phyloP scores from a whole-genome alignment of 2,113 vertebrate genomes.

The Mormyrus lacerda region DNA sequence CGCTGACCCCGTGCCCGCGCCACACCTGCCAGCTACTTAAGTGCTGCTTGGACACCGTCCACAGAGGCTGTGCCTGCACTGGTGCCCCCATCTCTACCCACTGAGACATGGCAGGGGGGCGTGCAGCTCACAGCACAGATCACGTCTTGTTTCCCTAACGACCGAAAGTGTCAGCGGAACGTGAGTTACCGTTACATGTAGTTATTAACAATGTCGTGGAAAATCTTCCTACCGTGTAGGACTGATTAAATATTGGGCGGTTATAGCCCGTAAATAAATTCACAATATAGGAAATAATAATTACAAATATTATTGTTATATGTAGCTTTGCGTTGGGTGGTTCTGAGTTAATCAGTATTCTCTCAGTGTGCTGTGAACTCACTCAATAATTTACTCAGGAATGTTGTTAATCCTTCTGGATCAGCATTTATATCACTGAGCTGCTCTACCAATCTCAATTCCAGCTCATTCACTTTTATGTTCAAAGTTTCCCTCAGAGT shows the following conservation, averaged over 20 bases:
- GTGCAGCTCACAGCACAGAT: background rate
- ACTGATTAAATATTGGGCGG: conserved; percentile 21
- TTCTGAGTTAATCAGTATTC: conserved; percentile 23
- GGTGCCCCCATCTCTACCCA: background rate
- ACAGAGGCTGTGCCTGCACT: background rate
- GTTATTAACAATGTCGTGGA: conserved; percentile 23
- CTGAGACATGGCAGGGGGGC: background rate
- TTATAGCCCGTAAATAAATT: conserved; percentile 25
- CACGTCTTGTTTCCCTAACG: conserved; percentile 18
- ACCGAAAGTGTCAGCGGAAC: conserved; percentile 17
- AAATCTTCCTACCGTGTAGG: conserved; percentile 3
- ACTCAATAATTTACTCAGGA: conserved; percentile 19
- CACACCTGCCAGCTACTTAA: background rate
- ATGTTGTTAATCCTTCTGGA: conserved; percentile 11
- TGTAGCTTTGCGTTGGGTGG: conserved; percentile 6
- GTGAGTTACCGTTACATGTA: conserved; percentile 19
- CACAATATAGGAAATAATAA: conserved; percentile 25
- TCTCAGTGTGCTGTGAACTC: conserved; percentile 8
- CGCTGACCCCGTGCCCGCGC: background rate
- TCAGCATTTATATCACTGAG: conserved; percentile 24
- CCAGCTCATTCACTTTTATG: conserved; percentile 27
- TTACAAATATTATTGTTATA: conserved; percentile 24
- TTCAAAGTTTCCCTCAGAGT: conserved; percentile 23
- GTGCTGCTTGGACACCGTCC: background rate
- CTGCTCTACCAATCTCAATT: conserved; percentile 17